Evolutionary conservation across 2,113 vertebrate genomes (phyloP), one percentile per base, ranked within the genome.

Genomic region (Balaenoptera acutorostrata): DNA sequence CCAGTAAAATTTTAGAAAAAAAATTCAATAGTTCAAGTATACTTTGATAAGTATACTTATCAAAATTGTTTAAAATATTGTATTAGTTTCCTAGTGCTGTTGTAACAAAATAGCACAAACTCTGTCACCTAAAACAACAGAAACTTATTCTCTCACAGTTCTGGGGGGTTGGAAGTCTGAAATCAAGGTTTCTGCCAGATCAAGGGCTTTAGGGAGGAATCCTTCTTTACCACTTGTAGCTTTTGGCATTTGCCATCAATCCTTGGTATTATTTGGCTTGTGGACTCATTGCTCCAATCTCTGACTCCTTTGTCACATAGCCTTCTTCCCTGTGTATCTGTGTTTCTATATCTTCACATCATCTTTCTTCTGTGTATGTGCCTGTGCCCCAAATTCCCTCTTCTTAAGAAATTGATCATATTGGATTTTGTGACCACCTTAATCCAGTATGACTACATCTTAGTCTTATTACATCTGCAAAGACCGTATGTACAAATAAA

Each of bases 221-320:
- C 7, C 1, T 17, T 52, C 31, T 9, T 74, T n/a, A 4, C 1
- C 10, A 46, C 10, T 5, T 69, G 31, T 9, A 55, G 29, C 8
- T 52, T 71, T 6, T 9, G 0, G 25, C 41, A 1, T 20, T 55
- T 44, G 3, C 36, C 27, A 17, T 39, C 23, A 55, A 1, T 41
- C 33, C 10, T 31, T n/a, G 13, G 3, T 39, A 15, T 59, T 83
- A 8, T 3, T 25, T 74, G 52, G 15, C 6, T 55, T 21, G 2
- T 23, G 36, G 31, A 59, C 6, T 3, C 6, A 13, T 25, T 1
- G 2, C 13, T 78, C 15, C 2, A 6, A 3, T 49, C 5, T 44
- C 39, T 27, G 21, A 33, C 61, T 89, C 31, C 61, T 90, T 81
- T 27, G 1, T 46, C 23, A 36, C 0, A 7, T 36, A n/a, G 17